Percentiles rank a stretch among this genome's conserved stretches.
phyloP scores from a whole-genome alignment of 2,888 invertebrate species.

The Seira sanloemensis region DNA sequence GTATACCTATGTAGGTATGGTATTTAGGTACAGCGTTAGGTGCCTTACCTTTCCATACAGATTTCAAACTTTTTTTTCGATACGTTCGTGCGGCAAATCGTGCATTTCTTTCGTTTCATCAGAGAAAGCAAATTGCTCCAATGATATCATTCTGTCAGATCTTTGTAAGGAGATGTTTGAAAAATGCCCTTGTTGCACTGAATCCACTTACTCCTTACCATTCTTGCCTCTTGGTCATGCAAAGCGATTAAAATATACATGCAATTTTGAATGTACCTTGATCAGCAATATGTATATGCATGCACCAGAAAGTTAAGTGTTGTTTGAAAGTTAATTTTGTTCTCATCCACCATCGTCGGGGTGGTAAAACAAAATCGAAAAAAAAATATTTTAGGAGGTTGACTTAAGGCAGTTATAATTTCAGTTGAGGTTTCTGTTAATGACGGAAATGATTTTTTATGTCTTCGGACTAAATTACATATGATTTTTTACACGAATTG shows the following conservation, averaged over 20 bases:
- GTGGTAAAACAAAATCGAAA: not conserved
- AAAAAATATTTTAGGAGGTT: not conserved
- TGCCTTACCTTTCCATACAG: not conserved
- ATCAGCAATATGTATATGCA: not conserved
- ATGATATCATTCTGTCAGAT: conserved; percentile 59
- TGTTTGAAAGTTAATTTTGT: no score
- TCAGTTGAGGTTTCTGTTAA: conserved; percentile 6
- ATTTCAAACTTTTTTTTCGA: conserved; percentile 20
- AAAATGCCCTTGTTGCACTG: conserved; percentile 3
- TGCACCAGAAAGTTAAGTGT: not conserved
- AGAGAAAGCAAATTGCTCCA: conserved; percentile 55
- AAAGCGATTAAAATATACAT: conserved; percentile 18
- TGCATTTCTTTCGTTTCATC: conserved; percentile 45
- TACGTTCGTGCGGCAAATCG: conserved; percentile 61
- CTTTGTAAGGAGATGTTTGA: conserved; percentile 7
- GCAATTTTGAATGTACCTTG: conserved; percentile 9
- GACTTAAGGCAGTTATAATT: conserved; percentile 8
- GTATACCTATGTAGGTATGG: not conserved
- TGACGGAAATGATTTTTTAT: conserved; percentile 53
- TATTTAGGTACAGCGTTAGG: not conserved
- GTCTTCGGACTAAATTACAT: conserved; percentile 11
- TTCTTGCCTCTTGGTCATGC: conserved; percentile 17
- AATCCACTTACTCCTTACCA: no score
- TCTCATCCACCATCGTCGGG: no score
- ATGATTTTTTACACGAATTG: not conserved